Evolutionary conservation across 2,113 vertebrate genomes (phyloP), one percentile per base, ranked within the genome.

Genomic region (Tachuris rubrigastra): DNA sequence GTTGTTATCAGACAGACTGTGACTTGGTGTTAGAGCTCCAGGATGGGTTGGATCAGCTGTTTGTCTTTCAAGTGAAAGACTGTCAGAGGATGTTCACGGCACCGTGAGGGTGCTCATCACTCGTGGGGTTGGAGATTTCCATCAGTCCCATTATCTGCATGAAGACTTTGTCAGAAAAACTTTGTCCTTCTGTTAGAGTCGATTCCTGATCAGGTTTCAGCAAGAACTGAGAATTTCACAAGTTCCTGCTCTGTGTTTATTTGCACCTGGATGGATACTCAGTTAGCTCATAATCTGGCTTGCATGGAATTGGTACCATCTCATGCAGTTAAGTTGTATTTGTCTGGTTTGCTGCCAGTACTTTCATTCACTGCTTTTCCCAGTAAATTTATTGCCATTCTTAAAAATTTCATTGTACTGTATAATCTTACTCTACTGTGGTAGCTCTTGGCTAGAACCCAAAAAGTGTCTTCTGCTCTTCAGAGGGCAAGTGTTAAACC

Each of bases 101-200:
- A 19, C 56, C 24, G 12, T 33, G 9, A 31, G 6, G 1, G 33
- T 81, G 65, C 76, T 86, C 1, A 0, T 75, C 50, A n/a, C 63
- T 30, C 0, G 0, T 0, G 5, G 37, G 19, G 11, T 46, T 2
- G 1, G 69, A 41, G 18, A 21, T 82, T 85, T 80, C 63, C 19
- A 31, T 78, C 39, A 33, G 4, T 90, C 52, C 44, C 8, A 4
- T 86, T 71, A 58, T 16, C 28, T 78, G 31, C 65, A 5, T 49
- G 79, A 68, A 52, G 41, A 53, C 28, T 33, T 67, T 72, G 20
- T 90, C 47, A 53, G 52, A 71, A 89, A 60, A 90, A 22, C 18
- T 4, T 11, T 33, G 12, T 74, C 52, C n/a, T 85, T 85, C 9
- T 85, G 31, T 74, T 88, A 35, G 44, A 30, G 16, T 47, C 2